Evolutionary conservation across 2,113 vertebrate genomes (phyloP).

Genomic region (Colinus virginianus): DNA sequence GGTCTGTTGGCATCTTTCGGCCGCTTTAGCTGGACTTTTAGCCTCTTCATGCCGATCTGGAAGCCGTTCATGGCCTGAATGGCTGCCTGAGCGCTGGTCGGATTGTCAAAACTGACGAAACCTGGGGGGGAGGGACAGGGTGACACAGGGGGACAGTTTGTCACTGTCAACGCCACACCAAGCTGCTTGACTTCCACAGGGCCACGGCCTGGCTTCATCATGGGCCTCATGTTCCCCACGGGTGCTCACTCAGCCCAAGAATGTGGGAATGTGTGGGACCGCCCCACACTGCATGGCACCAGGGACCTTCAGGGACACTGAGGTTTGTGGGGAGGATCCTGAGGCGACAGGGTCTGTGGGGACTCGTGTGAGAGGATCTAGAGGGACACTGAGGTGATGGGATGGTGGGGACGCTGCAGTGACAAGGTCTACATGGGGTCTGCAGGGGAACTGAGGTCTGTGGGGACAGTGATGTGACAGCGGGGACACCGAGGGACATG

Average conservation of each 20-base stretch:
- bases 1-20: conserved; percentile 98
- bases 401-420: background rate
- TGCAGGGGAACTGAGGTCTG: background rate
- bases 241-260: background rate
- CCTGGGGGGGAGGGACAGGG: conserved; percentile 73
- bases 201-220: background rate
- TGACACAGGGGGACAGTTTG: background rate
- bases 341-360: background rate
- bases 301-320: background rate
- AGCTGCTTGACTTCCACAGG: accelerated
- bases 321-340: background rate
- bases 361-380: background rate
- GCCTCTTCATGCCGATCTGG: conserved; percentile 99
- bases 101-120: conserved; percentile 99
- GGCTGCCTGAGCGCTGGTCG: conserved; percentile 96
- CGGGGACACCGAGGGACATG: background rate
- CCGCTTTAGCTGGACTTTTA: conserved; percentile 98
- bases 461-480: too few relatives aligned
- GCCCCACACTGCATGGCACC: accelerated
- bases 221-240: background rate
- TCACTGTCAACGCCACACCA: background rate
- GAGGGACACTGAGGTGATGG: background rate
- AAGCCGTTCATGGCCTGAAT: conserved; percentile 99
- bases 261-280: background rate
- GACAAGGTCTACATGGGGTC: background rate